Conservation (phyloP, 2,113 vertebrate species). For the Lamprologus tigripictilis region DNA sequence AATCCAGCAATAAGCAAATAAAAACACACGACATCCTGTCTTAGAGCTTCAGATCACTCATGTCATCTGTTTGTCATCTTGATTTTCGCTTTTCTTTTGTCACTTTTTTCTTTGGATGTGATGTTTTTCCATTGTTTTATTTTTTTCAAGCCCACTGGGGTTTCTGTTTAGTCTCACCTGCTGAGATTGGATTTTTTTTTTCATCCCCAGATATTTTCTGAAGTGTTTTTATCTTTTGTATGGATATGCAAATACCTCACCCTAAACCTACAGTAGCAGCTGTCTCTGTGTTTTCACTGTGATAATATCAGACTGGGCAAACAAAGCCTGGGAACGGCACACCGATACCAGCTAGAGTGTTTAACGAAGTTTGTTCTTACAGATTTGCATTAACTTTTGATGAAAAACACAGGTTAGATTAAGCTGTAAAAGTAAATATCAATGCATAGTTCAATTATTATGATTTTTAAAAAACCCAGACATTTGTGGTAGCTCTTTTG, state of each 20-base stretch:
- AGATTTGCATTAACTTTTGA: not conserved
- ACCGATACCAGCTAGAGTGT: not conserved
- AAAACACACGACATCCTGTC: not conserved
- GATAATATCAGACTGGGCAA: not conserved
- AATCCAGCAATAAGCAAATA: not conserved
- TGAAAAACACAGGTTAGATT: not conserved
- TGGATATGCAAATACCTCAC: constrained; percentile 15
- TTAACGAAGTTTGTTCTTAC: not conserved
- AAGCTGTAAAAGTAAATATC: not conserved
- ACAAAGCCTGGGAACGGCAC: not conserved
- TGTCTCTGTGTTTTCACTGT: not conserved
- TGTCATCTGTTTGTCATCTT: not conserved
- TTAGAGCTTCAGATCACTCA: not conserved
- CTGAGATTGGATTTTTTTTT: constrained; percentile 13
- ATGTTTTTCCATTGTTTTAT: not conserved
- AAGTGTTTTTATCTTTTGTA: constrained; percentile 7
- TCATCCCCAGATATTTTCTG: constrained; percentile 9
- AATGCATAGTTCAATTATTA: not conserved
- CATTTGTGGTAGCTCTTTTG: not conserved
- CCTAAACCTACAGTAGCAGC: not conserved
- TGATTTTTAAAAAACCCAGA: not conserved
- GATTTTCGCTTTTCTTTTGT: not conserved
- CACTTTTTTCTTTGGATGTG: not conserved
- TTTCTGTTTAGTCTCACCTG: not conserved
- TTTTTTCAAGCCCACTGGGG: not conserved